Conservation (phyloP, 2,797 vertebrate genomes). For the Poeciliopsis infans region DNA sequence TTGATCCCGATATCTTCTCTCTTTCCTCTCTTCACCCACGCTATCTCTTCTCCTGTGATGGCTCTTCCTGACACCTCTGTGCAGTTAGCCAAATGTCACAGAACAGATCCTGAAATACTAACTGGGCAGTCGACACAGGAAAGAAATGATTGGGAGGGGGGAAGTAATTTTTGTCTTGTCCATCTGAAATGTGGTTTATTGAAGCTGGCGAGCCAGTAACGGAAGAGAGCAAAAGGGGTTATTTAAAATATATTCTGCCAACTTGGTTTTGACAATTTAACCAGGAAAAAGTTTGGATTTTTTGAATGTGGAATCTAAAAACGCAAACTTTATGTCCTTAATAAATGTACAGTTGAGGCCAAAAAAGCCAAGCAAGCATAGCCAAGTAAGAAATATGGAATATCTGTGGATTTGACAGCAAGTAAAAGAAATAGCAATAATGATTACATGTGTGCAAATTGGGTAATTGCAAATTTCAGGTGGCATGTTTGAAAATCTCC, state of each 20-base stretch:
- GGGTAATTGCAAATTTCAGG: neutral
- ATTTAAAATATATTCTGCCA: conserved; percentile 13
- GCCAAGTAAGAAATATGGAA: neutral
- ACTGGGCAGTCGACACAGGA: conserved; percentile 76
- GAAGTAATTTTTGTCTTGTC: conserved; percentile 53
- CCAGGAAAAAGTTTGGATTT: neutral
- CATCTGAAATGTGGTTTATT: conserved; percentile 30
- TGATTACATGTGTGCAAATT: neutral
- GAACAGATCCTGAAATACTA: conserved; percentile 81
- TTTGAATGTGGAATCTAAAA: neutral
- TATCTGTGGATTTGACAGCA: neutral
- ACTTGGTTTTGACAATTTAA: neutral
- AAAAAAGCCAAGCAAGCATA: neutral
- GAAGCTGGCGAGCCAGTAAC: conserved; percentile 55
- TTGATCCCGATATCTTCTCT: conserved; percentile 40
- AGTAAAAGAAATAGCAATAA: neutral
- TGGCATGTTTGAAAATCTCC: neutral
- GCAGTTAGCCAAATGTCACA: conserved; percentile 85
- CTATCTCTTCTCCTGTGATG: conserved; percentile 69
- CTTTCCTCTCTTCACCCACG: conserved; percentile 41
- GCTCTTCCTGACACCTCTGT: conserved; percentile 77
- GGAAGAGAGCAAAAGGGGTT: conserved; percentile 22
- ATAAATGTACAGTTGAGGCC: neutral
- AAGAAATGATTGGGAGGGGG: conserved; percentile 63
- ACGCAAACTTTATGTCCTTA: neutral